Conservation (phyloP, 2,113 vertebrate genomes). For the Syrrhaptes paradoxus region DNA sequence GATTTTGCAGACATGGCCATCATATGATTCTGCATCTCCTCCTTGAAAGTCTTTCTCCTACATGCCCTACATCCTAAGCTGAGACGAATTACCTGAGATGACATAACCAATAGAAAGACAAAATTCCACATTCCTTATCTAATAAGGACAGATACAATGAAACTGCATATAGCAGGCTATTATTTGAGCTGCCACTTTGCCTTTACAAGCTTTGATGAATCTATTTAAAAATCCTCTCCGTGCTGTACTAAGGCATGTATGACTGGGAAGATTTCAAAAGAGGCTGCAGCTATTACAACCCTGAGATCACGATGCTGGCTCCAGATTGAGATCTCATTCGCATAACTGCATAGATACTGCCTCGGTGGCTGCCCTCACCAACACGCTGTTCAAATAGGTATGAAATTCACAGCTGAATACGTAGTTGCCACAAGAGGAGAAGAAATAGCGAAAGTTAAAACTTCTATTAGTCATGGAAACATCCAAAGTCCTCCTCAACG, state of each 20-base stretch:
- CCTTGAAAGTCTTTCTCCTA: not conserved
- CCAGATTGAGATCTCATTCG: not conserved
- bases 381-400: not conserved
- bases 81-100: not conserved
- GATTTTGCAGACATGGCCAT: not conserved
- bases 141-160: slow-evolving; percentile 32
- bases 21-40: not conserved
- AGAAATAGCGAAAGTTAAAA: not conserved
- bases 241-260: not conserved
- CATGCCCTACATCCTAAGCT: not conserved
- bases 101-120: slow-evolving; percentile 5
- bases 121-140: slow-evolving; percentile 10
- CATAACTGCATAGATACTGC: not conserved
- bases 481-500: too few relatives aligned
- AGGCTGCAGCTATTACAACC: slow-evolving; percentile 4
- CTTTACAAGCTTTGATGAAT: slow-evolving; percentile 46
- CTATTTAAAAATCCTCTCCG: slow-evolving; percentile 55
- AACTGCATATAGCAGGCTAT: slow-evolving; percentile 51
- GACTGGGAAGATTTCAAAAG: not conserved
- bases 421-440: not conserved
- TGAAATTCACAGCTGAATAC: not conserved
- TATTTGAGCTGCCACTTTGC: slow-evolving; percentile 61
- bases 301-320: not conserved
- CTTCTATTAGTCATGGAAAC: not conserved
- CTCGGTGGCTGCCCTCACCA: not conserved